Evolutionary conservation across 1,140 invertebrate species (phyloP).

Genomic region (Steinernema feltiae): DNA sequence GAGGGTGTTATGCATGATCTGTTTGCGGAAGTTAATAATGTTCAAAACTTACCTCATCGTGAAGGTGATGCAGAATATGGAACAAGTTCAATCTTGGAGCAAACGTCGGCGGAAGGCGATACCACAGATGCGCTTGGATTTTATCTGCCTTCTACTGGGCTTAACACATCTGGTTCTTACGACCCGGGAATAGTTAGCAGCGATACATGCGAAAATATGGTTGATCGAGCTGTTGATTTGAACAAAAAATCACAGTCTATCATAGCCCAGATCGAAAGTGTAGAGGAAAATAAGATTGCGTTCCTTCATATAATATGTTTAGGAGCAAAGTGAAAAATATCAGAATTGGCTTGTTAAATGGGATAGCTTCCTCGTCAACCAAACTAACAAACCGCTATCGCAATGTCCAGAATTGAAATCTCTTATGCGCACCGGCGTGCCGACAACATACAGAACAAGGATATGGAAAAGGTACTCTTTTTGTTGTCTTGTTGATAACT

Average conservation of each 20-base stretch:
- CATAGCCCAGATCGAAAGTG: slow-evolving; percentile 23
- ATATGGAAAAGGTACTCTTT: slow-evolving; percentile 38
- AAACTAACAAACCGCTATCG: slow-evolving; percentile 18
- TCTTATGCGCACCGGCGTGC: slow-evolving; percentile 36
- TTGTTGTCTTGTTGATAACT: slow-evolving; percentile 15
- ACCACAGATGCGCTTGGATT: slow-evolving; percentile 20
- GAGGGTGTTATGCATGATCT: slow-evolving; percentile 35
- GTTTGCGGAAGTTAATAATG: slow-evolving; percentile 24
- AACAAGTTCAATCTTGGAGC: not conserved
- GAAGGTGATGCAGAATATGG: not conserved
- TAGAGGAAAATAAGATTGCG: slow-evolving; percentile 19
- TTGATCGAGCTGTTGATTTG: slow-evolving; percentile 31
- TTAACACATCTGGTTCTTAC: not conserved
- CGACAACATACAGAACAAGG: slow-evolving; percentile 29
- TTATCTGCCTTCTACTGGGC: slow-evolving; percentile 11
- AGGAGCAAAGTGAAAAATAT: slow-evolving; percentile 38
- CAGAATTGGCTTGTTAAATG: slow-evolving; percentile 38
- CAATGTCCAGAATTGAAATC: slow-evolving; percentile 31
- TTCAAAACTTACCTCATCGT: not conserved
- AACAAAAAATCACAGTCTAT: slow-evolving; percentile 32
- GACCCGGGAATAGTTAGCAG: not conserved
- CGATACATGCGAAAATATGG: too few relatives aligned
- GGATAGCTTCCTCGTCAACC: slow-evolving; percentile 40
- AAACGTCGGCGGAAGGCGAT: not conserved
- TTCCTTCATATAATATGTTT: slow-evolving; percentile 20